Base-by-base conservation (phyloP, 2,888 invertebrate genomes). In the Hirudinaria manillensis region DNA sequence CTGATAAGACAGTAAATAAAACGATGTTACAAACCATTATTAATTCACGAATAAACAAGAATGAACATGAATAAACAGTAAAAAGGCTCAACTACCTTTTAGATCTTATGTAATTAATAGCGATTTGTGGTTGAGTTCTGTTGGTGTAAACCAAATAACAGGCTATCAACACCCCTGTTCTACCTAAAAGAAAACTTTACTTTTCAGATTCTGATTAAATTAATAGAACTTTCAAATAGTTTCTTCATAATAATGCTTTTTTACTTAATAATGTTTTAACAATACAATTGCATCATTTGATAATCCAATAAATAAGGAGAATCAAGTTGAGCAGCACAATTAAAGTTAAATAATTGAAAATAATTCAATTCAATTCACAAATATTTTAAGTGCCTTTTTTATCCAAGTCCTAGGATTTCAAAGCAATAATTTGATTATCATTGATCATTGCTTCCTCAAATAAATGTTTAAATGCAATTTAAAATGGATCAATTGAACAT, bases 131-230 rank as follows among this genome's bases (percentile, higher is more conserved):
- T 4, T 89, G 86, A 72, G 92, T 89, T 77, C 92, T 88, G 80
- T 92, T 87, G 16, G 90, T 90, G 86, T 91, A 93, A 32, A 94
- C 90, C 75, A 94, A 87, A 86, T 91, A 93, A 83, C 92, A 93
- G 0, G 93, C 92, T 79, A 94, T 92, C 45, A 94, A 87, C 53
- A 93, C 92, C 0, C 94, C 93, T 0, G 93, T 94, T 78, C 94
- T 87, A 3, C 93, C 93, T 67, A 36, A 7, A 24, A 70, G 36
- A 34, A n/a, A 34, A 34, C 10, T 36, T 3, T 36, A 36, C n/a
- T n/a, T n/a, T 67, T 3, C 21, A 27, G 29, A 21, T 27, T 67
- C 4, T 27, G 21, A 67, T 67, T 21, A 67, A 67, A 27, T 27
- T 67, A 67, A 29, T 29, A 13, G 21, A 21, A 36, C n/a, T 45